Conservation (phyloP, 2,113 vertebrate species). For the Rhinoptilus africanus region DNA sequence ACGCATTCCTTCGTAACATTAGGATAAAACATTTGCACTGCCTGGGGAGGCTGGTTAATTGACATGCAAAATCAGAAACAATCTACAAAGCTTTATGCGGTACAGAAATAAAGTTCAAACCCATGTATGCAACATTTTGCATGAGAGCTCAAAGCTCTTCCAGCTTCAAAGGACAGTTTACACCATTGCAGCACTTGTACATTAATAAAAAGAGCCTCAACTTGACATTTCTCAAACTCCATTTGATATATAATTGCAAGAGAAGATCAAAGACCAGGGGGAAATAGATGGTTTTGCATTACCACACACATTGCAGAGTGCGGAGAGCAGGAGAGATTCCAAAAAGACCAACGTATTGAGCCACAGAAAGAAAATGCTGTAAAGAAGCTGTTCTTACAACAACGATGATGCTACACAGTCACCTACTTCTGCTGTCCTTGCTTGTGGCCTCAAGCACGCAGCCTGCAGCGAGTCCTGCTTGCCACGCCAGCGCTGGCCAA, state of each 20-base stretch:
- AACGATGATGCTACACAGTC: neutral
- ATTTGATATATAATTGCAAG: neutral
- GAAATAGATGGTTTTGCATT: neutral
- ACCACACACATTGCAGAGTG: neutral
- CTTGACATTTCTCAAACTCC: neutral
- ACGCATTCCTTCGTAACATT: accelerated
- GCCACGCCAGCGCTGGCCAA: accelerated
- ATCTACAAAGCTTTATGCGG: neutral
- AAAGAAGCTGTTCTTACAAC: neutral
- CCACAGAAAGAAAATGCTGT: neutral
- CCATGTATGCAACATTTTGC: neutral
- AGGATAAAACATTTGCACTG: neutral
- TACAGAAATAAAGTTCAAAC: neutral
- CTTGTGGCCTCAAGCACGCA: accelerated
- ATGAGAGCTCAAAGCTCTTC: neutral
- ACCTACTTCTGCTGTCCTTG: neutral
- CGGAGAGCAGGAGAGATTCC: neutral
- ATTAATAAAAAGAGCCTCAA: neutral
- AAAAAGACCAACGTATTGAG: neutral
- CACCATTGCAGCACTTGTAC: neutral
- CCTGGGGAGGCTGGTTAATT: neutral
- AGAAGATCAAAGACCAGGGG: neutral
- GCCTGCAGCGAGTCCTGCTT: accelerated
- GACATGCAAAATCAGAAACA: neutral
- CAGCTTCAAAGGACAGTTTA: conserved; percentile 6